phyloP scores from a whole-genome alignment of 1,140 invertebrate species.

The Zaprionus africanus region DNA sequence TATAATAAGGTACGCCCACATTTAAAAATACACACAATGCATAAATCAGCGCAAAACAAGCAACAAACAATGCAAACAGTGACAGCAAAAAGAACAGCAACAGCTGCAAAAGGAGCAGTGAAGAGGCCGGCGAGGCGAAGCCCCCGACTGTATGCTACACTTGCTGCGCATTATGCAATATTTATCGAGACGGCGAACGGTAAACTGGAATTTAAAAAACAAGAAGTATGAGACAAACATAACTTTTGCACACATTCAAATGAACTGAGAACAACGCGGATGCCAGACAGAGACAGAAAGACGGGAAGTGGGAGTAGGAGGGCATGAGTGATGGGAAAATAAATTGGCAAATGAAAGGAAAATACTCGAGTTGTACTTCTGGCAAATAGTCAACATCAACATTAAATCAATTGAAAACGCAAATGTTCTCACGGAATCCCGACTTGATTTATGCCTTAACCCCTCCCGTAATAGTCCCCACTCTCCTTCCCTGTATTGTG shows the following conservation, averaged over 20 bases:
- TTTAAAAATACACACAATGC: conserved; percentile 62
- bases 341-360: conserved; percentile 51
- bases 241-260: conserved; percentile 29
- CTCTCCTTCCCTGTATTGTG: neutral
- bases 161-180: conserved; percentile 60
- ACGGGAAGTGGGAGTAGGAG: neutral
- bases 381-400: conserved; percentile 61
- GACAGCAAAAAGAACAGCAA: neutral
- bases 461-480: neutral
- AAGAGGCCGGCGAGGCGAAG: conserved; percentile 4
- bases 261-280: neutral
- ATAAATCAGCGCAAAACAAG: conserved; percentile 72
- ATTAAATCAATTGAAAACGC: conserved; percentile 62
- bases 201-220: neutral
- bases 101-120: neutral
- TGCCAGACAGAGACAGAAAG: neutral
- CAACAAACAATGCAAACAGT: neutral
- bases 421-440: conserved; percentile 37
- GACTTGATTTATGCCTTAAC: conserved; percentile 47
- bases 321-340: neutral
- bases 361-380: conserved; percentile 20
- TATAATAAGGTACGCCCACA: conserved; percentile 51
- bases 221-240: conserved; percentile 31
- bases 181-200: conserved; percentile 37
- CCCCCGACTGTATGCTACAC: conserved; percentile 40